Evolutionary conservation across 2,888 invertebrate genomes (phyloP), one percentile per base, ranked within the genome.

Genomic region (Tiliacea citrago): DNA sequence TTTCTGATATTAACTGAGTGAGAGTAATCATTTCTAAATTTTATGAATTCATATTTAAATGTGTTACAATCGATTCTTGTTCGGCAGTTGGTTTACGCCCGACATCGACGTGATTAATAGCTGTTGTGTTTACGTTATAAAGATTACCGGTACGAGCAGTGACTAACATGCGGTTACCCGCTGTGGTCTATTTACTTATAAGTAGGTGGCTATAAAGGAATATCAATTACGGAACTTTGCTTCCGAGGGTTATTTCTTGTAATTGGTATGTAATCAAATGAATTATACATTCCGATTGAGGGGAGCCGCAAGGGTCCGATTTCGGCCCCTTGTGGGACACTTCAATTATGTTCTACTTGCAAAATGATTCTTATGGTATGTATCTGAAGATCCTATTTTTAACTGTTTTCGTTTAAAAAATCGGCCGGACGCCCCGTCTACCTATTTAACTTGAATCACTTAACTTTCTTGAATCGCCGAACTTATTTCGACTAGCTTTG

Each of bases 91-190:
- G 74, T 76, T 82, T 71, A 68, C 80, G 66, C 62, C 68, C 57
- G 60, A 77, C 65, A 69, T 70, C 79, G 65, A 62, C 24, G 63
- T 86, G 76, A 84, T 81, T 81, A 75, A 85, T 81, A 77, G 77
- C 73, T 65, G 70, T 61, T 69, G 24, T 88, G 87, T 87, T 86
- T 87, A 85, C 82, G 70, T 81, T 88, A 81, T 67, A 75, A 72
- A 72, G 79, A 87, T 86, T 77, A 83, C 82, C 83, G 70, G 80
- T 73, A 75, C 76, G 51, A 63, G 53, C 69, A 62, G 82, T 89
- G 88, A 87, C 84, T 88, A 88, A 86, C 83, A 70, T 88, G 91
- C 79, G 90, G 91, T 90, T 82, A 81, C 70, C 61, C 67, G 63
- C 72, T 81, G 90, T 81, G 88, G 85, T 87, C 82, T 85, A 81